phyloP scores from a whole-genome alignment of 2,113 vertebrate genomes.

The Manacus vitellinus region DNA sequence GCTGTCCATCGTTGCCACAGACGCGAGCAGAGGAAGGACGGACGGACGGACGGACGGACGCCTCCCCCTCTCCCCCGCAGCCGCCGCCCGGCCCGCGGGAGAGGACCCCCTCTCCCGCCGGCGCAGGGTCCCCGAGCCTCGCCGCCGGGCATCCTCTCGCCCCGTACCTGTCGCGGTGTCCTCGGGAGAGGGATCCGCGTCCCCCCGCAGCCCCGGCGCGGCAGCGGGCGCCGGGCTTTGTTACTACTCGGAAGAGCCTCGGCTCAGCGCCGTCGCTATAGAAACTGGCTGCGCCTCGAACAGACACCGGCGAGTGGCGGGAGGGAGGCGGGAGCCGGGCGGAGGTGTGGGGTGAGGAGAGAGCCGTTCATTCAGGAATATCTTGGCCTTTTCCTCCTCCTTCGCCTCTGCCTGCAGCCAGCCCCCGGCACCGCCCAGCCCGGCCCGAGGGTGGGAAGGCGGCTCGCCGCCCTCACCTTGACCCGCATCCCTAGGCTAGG shows the following conservation, averaged over 20 bases:
- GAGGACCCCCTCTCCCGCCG: background rate
- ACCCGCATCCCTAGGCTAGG: too few species aligned
- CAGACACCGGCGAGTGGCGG: slow-evolving; percentile 18
- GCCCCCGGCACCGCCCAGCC: slow-evolving; percentile 19
- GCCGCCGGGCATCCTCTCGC: background rate
- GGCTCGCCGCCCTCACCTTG: background rate
- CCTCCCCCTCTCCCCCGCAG: background rate
- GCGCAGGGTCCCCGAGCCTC: background rate
- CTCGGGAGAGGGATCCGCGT: background rate
- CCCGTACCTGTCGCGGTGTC: slow-evolving; percentile 19
- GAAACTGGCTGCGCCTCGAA: slow-evolving; percentile 61
- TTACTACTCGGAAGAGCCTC: slow-evolving; percentile 53
- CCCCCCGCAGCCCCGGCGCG: background rate
- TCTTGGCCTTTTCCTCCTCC: background rate
- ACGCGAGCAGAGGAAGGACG: background rate
- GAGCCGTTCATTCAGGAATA: slow-evolving; percentile 52
- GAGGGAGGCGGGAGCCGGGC: slow-evolving; percentile 9
- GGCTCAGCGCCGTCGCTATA: slow-evolving; percentile 65
- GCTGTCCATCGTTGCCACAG: background rate
- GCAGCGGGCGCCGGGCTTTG: slow-evolving; percentile 41
- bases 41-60: background rate
- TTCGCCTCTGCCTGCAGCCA: background rate
- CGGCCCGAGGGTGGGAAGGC: background rate
- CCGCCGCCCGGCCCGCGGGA: background rate
- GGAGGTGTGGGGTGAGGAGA: background rate